Evolutionary conservation across 2,113 vertebrate species (phyloP).

Genomic region (Limanda limanda): DNA sequence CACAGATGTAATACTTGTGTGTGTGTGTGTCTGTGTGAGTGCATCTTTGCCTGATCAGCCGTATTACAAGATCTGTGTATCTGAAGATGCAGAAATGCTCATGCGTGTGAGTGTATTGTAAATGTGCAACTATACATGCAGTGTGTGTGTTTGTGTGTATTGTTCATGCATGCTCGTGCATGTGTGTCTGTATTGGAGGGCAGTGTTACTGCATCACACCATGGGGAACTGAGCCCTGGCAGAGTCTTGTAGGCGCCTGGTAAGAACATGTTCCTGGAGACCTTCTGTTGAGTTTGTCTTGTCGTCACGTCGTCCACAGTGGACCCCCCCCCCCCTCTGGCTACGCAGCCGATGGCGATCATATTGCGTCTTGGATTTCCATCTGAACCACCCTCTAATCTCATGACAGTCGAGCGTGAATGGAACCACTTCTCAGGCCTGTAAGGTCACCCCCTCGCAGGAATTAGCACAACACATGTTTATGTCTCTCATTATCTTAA

Average conservation of each 20-base stretch:
- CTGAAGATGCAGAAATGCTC: conserved; percentile 8
- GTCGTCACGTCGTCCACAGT: conserved; percentile 74
- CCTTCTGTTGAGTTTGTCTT: conserved; percentile 72
- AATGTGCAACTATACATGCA: conserved; percentile 13
- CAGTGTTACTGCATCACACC: conserved; percentile 33
- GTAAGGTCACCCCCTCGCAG: conserved; percentile 56
- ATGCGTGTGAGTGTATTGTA: conserved; percentile 23
- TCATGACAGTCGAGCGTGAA: conserved; percentile 62
- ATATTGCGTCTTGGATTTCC: conserved; percentile 79
- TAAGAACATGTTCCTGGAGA: conserved; percentile 77
- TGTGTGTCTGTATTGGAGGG: conserved; percentile 21
- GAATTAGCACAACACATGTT: conserved; percentile 71
- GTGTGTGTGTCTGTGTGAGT: background rate
- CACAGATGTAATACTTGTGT: conserved; percentile 59
- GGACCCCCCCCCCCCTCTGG: conserved; percentile 70
- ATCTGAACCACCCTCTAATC: conserved; percentile 72
- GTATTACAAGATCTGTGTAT: conserved; percentile 5
- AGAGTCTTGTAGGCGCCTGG: conserved; percentile 65
- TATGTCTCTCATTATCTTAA: conserved; percentile 64
- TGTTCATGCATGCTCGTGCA: too few species aligned
- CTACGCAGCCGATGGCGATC: conserved; percentile 53
- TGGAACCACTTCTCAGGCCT: conserved; percentile 63
- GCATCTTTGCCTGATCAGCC: background rate
- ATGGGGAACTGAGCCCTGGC: conserved; percentile 65
- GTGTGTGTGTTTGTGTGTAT: background rate